phyloP scores from a whole-genome alignment of 2,888 invertebrate species.

The Xestia sexstrigata region DNA sequence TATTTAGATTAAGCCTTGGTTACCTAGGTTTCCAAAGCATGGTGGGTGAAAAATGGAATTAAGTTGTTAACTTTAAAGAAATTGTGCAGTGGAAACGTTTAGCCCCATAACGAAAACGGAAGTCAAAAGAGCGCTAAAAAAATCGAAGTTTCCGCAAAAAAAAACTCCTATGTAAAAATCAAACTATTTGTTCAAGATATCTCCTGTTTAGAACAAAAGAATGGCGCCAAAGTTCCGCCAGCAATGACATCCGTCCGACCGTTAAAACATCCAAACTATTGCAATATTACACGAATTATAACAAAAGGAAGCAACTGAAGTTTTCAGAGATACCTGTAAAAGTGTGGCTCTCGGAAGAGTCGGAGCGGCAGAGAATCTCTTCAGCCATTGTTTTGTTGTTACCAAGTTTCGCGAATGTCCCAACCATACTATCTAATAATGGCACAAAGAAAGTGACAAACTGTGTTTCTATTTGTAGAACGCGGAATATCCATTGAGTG shows the following conservation, averaged over 20 bases:
- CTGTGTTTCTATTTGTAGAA: neutral
- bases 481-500: neutral
- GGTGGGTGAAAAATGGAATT: neutral
- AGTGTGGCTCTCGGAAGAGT: slow-evolving; percentile 42
- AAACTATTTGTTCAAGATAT: slow-evolving; percentile 43
- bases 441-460: slow-evolving; percentile 27
- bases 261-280: slow-evolving; percentile 61
- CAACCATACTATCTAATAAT: slow-evolving; percentile 32
- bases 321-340: slow-evolving; percentile 60
- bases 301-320: slow-evolving; percentile 49
- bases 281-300: slow-evolving; percentile 56
- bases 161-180: slow-evolving; percentile 50
- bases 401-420: slow-evolving; percentile 38
- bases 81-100: neutral
- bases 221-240: slow-evolving; percentile 36
- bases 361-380: slow-evolving; percentile 38
- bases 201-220: slow-evolving; percentile 49
- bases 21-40: neutral
- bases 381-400: slow-evolving; percentile 53
- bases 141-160: neutral
- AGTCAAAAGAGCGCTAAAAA: neutral
- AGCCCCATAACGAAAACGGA: neutral
- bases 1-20: too few species aligned
- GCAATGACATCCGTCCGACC: too few species aligned
- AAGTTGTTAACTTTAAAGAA: neutral